Evolutionary conservation across 2,113 vertebrate species (phyloP).

Genomic region (Dendrocopos noguchii): DNA sequence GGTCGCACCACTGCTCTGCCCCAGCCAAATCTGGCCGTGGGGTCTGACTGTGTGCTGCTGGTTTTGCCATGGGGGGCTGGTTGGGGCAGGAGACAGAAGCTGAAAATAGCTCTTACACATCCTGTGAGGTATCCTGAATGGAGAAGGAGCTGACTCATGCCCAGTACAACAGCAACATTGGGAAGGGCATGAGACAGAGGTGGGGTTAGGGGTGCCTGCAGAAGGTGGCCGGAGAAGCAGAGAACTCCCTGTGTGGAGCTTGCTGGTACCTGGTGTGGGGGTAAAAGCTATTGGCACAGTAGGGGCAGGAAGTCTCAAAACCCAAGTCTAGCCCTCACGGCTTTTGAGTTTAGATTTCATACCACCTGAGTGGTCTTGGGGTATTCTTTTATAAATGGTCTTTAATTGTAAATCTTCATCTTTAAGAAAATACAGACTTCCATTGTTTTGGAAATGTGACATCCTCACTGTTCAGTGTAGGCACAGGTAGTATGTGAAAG

Average conservation of each 20-base stretch:
- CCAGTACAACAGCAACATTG: rapidly evolving
- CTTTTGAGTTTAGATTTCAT: neutral
- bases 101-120: neutral
- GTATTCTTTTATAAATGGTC: neutral
- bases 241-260: rapidly evolving
- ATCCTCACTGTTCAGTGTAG: neutral
- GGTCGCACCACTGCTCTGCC: neutral
- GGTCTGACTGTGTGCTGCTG: neutral
- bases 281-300: neutral
- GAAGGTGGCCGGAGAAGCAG: neutral
- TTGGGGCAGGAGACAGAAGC: neutral
- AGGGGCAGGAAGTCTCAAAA: neutral
- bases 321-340: neutral
- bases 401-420: neutral
- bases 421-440: neutral
- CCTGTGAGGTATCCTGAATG: neutral
- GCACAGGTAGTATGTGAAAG: neutral
- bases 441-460: neutral
- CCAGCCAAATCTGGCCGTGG: neutral
- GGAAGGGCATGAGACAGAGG: neutral
- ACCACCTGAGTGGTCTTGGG: neutral
- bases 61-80: neutral
- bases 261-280: rapidly evolving
- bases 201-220: neutral
- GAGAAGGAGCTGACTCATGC: neutral